Percentiles rank a stretch among this genome's conserved stretches.
These are phyloP conservation scores for Zonitis immaculata DNA, from an alignment of 2,888 invertebrate species.

Conservation along the genomic window DNA sequence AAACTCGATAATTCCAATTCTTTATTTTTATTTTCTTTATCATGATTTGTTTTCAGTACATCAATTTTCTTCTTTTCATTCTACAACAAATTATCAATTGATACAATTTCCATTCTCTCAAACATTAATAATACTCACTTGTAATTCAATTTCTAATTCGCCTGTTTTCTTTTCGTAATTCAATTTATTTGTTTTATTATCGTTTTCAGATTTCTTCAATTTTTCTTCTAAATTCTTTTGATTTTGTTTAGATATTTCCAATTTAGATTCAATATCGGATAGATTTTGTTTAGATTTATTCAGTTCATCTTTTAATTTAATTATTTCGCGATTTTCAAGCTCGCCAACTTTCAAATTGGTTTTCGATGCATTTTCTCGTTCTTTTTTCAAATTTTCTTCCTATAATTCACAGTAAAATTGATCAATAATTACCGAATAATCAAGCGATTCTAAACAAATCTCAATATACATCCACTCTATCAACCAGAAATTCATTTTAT, in stretches of 20 bases:
- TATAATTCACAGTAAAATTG: conserved; percentile 28
- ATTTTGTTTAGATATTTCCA: conserved; percentile 34
- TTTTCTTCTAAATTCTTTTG: conserved; percentile 46
- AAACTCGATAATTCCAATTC: conserved; percentile 73
- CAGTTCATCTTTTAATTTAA: conserved; percentile 39
- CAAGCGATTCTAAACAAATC: neutral
- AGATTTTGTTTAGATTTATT: conserved; percentile 35
- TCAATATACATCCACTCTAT: conserved; percentile 6
- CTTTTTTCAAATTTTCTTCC: conserved; percentile 52
- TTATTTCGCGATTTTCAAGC: conserved; percentile 36
- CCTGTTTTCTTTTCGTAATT: conserved; percentile 59
- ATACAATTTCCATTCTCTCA: neutral
- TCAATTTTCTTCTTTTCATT: conserved; percentile 65
- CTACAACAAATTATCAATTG: conserved; percentile 38
- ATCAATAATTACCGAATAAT: no score
- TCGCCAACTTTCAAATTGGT: conserved; percentile 36
- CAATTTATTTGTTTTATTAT: conserved; percentile 57
- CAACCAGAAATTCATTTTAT: no score
- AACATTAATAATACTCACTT: conserved; percentile 24
- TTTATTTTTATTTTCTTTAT: conserved; percentile 71
- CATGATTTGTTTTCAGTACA: conserved; percentile 61
- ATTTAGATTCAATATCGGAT: conserved; percentile 42
- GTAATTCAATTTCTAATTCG: conserved; percentile 42
- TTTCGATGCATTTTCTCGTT: conserved; percentile 46
- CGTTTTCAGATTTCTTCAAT: conserved; percentile 60